phyloP scores from a whole-genome alignment of 2,113 vertebrate genomes.

The Catagonus wagneri region DNA sequence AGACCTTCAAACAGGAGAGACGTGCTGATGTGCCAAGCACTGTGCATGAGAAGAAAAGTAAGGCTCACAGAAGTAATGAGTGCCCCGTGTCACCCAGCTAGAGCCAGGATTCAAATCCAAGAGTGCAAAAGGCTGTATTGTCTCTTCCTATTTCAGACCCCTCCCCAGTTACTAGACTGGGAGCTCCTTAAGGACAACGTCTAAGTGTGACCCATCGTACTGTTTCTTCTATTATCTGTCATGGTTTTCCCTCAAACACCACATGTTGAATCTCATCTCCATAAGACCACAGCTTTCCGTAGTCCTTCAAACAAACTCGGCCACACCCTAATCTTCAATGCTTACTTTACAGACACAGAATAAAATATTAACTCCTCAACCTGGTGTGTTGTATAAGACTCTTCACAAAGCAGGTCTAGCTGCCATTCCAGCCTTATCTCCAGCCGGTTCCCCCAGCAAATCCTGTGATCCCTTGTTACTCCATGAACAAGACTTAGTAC shows the following conservation, averaged over 20 bases:
- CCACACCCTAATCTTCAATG: neutral
- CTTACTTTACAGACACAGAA: neutral
- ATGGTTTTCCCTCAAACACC: neutral
- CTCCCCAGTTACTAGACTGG: neutral
- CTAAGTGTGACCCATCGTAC: neutral
- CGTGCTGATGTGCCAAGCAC: neutral
- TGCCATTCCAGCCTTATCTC: no score
- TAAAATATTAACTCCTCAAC: neutral
- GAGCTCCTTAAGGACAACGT: neutral
- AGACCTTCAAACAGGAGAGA: neutral
- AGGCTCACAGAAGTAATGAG: neutral
- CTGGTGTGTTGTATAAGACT: neutral
- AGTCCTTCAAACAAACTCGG: neutral
- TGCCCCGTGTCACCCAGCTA: neutral
- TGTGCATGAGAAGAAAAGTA: neutral
- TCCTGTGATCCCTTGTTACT: neutral
- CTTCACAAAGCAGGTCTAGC: neutral
- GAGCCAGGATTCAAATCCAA: neutral
- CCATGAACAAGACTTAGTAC: neutral
- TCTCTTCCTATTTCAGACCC: neutral
- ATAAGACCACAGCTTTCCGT: neutral
- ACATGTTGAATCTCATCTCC: neutral
- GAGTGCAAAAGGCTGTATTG: no score
- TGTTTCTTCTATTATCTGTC: neutral
- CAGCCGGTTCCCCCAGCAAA: rapidly evolving